Base-by-base conservation (phyloP, 1,140 invertebrate genomes). In the Ceratosolen solmsi region DNA sequence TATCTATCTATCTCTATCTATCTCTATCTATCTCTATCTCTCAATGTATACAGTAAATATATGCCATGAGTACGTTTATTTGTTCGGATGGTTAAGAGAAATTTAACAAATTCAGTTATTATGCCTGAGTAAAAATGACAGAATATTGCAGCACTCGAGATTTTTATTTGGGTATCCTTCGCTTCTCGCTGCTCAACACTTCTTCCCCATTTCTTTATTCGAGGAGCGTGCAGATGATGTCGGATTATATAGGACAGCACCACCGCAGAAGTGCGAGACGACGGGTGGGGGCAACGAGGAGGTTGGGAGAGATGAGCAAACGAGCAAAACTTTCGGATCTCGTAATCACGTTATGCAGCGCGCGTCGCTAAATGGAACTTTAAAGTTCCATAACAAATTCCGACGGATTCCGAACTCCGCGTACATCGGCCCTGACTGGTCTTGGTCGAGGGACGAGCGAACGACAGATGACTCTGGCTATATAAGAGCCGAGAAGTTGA, bases 371-470 rank as follows among this genome's bases (percentile, higher is more conserved):
- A 88, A 85, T 86, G 79, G 84, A 87, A 89, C 79, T 89, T 88
- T 84, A 85, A 89, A 87, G 83, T 88, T 89, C 77, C 72, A 78
- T 87, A 87, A 89, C 87, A 84, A 88, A 88, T 87, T 87, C 84
- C 84, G 87, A 87, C 85, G 88, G 87, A 89, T 89, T 87, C 84
- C 65, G 36, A 70, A 70, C 65, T 70, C 27, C 51, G 33, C 51
- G 78, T 41, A 36, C 46, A 51, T 72, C 65, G 65, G 38, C 79
- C 65, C 82, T 84, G 85, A 86, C 85, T n/a, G n/a, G 82, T 87
- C 82, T 73, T 83, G 73, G 73, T 74, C 56, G 70, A 58, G 74
- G 36, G 38, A 27, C 54, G 36, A 58, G 2, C 33, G 63, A 25
- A 38, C 74, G 63, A 49, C 51, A 72, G 77, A 79, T 79, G 77